Evolutionary conservation across 2,797 vertebrate genomes (phyloP), one percentile per base, ranked within the genome.

Genomic region (Siniperca obscura): DNA sequence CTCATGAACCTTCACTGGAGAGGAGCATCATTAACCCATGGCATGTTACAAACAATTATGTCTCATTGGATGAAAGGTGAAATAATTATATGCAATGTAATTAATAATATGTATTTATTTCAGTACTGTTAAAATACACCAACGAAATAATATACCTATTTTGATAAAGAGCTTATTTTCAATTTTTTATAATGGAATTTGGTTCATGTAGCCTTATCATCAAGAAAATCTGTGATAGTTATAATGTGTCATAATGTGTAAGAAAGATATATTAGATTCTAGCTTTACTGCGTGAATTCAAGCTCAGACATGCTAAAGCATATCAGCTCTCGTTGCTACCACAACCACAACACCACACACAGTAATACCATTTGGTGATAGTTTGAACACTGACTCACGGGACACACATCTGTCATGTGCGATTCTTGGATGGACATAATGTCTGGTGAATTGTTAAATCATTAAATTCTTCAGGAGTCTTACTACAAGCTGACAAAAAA

Each of bases 361-460:
- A 84, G 42, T 40, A 67, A 80, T 40, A 48, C 61, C 14, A 46
- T 59, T 74, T 69, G 34, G 78, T 71, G 71, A 70, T 57, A 55
- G 71, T 81, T 70, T 64, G 65, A 86, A 53, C 64, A 8, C 14
- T 81, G 81, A 82, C 77, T 82, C 61, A 78, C 27, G 0, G 2
- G 1, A 38, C 72, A 76, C 52, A 66, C 70, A 81, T 75, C 78
- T 84, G 73, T 25, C 78, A 59, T 65, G 70, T 82, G 76, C 2
- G 56, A 87, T 76, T 69, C 40, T 74, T 52, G 62, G 75, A 60
- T 53, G 68, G 71, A 72, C 66, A 71, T 52, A 72, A 56, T 4
- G n/a, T 80, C 70, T 73, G 76, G 53, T 16, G n/a, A 83, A 76
- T 70, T 52, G 71, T 74, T 79, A 72, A 82, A 64, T 82, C 11